Evolutionary conservation across 2,888 invertebrate species (phyloP).

Genomic region (Arenicola marina): DNA sequence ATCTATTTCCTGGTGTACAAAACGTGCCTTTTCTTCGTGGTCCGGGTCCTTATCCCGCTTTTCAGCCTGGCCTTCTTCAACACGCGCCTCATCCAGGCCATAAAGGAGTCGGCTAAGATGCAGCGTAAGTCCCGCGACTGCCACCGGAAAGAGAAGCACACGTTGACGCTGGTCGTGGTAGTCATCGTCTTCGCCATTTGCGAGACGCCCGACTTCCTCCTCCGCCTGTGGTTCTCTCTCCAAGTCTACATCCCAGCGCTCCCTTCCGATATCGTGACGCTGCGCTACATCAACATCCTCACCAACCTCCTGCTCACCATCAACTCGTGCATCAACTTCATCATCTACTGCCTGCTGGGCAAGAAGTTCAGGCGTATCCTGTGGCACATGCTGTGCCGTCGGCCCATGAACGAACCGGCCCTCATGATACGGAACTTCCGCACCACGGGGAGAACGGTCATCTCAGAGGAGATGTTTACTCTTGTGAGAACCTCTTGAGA

Average conservation of each 20-base stretch:
- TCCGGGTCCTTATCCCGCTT: constrained; percentile 29
- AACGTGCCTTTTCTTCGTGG: constrained; percentile 28
- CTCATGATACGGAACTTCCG: too few species aligned
- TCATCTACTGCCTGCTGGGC: constrained; percentile 37
- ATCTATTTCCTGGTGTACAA: constrained; percentile 32
- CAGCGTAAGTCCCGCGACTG: constrained; percentile 2
- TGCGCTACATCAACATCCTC: constrained; percentile 27
- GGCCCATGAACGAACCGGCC: too few species aligned
- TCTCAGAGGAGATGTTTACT: too few species aligned
- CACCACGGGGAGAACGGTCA: too few species aligned
- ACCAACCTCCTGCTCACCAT: constrained; percentile 32
- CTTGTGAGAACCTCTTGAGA: too few species aligned
- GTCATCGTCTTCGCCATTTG: constrained; percentile 33
- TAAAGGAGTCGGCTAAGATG: constrained; percentile 12
- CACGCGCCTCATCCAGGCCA: constrained; percentile 30
- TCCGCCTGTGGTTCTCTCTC: constrained; percentile 28
- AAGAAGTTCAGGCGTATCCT: constrained; percentile 29
- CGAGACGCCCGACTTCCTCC: constrained; percentile 31
- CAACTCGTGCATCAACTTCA: constrained; percentile 35
- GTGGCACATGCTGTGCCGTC: constrained; percentile 22
- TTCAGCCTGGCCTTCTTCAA: constrained; percentile 31
- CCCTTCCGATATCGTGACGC: constrained; percentile 13
- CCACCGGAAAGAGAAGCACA: constrained; percentile 19
- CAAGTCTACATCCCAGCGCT: constrained; percentile 7
- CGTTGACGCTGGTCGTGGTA: constrained; percentile 31